Base-by-base conservation (phyloP, 2,797 vertebrate species). In the Chiroxiphia lanceolata region DNA sequence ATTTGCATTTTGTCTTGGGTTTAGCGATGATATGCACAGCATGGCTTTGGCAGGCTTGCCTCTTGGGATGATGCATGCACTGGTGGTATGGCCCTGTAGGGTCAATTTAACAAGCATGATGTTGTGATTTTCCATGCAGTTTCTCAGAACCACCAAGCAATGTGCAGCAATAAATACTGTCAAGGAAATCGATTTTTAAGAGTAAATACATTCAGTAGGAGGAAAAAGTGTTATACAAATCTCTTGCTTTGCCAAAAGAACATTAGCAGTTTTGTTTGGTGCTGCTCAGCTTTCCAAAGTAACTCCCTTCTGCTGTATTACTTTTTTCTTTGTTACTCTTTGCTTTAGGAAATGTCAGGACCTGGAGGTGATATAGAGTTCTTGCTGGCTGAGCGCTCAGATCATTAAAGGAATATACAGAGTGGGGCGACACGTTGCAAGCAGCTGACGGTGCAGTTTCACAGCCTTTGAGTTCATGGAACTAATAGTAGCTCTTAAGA, bases 161-260 rank as follows among this genome's bases (percentile, higher is more conserved):
- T 44, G 34, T 61, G 75, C 38, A 29, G 87, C 91, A 95, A 94
- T 97, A 96, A 96, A 92, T 84, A 96, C 93, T 79, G 94, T 91
- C 93, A 94, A 93, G 87, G 87, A 97, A 97, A 97, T 92, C 2
- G 15, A 97, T 96, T 96, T 97, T 93, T 92, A 82, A 96, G 97
- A 97, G 90, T 95, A 97, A 97, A 97, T 97, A 88, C 75, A 42
- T 96, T 96, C 78, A 77, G 80, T 79, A 86, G 94, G 76, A 89
- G 90, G 77, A 74, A 82, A 75, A 89, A 77, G 77, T 61, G 33
- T 96, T 90, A 75, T 33, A 81, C 87, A 87, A 23, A 93, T 92
- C 87, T 91, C 94, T 38, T 14, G 9, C 76, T 81, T 77, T 93
- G 65, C 72, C 86, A 93, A 34, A 92, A 63, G 84, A 89, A 74